Evolutionary conservation across 1,140 invertebrate genomes (phyloP).

Genomic region (Liolophura sinensis): DNA sequence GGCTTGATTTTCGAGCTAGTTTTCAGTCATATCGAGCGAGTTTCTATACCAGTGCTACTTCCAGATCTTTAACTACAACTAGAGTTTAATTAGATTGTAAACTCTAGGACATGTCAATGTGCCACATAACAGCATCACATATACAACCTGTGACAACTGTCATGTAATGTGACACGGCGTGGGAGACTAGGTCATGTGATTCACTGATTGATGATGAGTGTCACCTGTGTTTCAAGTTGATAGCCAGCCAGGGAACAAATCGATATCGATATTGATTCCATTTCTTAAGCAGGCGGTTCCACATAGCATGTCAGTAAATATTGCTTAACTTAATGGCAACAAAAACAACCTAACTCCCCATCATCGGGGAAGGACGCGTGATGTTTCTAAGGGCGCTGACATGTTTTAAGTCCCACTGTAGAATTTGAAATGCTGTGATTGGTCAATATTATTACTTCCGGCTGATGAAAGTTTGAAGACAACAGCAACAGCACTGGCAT

Average conservation of each 20-base stretch:
- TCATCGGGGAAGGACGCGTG: no score
- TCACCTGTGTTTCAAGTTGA: slow-evolving; percentile 43
- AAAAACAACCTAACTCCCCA: neutral
- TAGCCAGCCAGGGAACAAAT: slow-evolving; percentile 44
- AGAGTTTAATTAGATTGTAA: no score
- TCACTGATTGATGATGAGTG: slow-evolving; percentile 1
- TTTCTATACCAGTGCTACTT: neutral
- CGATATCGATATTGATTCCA: slow-evolving; percentile 44
- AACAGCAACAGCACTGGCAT: no score
- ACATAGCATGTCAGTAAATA: slow-evolving; percentile 9
- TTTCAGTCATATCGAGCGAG: neutral
- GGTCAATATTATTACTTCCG: no score
- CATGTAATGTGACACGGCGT: no score
- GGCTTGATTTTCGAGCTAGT: neutral
- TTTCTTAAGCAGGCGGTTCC: slow-evolving; percentile 19
- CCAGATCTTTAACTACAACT: neutral
- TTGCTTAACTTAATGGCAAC: neutral
- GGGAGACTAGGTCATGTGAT: no score
- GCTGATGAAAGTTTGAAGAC: no score
- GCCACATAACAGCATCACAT: neutral
- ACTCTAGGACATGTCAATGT: no score
- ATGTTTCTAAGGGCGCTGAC: slow-evolving; percentile 12
- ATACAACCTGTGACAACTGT: no score
- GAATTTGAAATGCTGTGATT: no score
- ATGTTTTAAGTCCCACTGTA: slow-evolving; percentile 2